Evolutionary conservation across 2,797 vertebrate species (phyloP), one percentile per base, ranked within the genome.

Genomic region (Euphonia xanthogaster): DNA sequence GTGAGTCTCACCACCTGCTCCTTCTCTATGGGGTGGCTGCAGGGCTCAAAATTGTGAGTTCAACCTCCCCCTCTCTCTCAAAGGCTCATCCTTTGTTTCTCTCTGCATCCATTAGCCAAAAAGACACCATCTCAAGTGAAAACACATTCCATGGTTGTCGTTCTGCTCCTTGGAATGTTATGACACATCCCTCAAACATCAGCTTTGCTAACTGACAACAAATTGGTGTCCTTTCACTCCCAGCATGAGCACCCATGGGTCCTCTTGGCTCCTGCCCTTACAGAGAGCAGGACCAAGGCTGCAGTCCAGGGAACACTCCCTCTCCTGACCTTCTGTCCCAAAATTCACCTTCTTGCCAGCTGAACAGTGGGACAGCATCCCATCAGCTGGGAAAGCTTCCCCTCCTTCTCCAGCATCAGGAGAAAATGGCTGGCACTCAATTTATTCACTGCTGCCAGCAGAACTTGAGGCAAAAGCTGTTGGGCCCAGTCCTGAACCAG

Each of bases 101-200:
- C 66, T 70, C 58, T 72, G 40, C 47, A 31, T 82, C 57, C 37
- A 10, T 55, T 28, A 60, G 80, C 72, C 88, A 76, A 73, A 83
- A 85, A 73, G 51, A 42, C 61, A 3, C 22, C 39, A 53, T 79
- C 91, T 96, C 73, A n/a, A 86, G 42, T 86, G 70, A 92, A 87
- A 93, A 89, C 80, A 70, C 55, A 76, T 87, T 92, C 86, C 35
- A 10, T 53, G 21, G 27, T 75, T 88, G 60, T 30, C 30, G 33
- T 73, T 79, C 47, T 91, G n/a, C 60, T 93, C 81, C 77, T 82
- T 57, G 86, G 77, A 94, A 76, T 73, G 86, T 45, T 74, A 54
- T 79, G 86, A 85, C 87, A 91, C 80, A 94, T 89, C 68, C 51
- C 71, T 91, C 61, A 74, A 88, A 13, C 55, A 76, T 25, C 6